Evolutionary conservation across 2,888 invertebrate genomes (phyloP), one percentile per base, ranked within the genome.

Genomic region (Nebria brevicollis): DNA sequence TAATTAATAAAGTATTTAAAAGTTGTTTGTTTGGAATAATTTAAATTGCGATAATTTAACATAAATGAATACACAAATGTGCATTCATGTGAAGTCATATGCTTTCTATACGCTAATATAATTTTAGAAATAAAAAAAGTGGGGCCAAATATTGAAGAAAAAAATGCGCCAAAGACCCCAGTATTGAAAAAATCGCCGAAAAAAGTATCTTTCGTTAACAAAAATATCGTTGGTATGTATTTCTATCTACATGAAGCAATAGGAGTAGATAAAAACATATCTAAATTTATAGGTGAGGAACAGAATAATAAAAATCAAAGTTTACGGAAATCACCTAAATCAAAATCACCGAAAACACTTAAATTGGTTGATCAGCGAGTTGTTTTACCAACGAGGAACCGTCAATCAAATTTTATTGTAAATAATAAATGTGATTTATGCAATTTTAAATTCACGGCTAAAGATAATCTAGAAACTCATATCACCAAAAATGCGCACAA

Each of bases 391-490:
- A 65, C 72, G 2, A 75, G 26, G 13, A 75, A 75, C 64, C 41
- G n/a, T 8, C 72, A 78, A 78, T 41, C 65, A 20, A 77, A 72
- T 34, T 43, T 72, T 72, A 20, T 82, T 13, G 75, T 78, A 13
- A 66, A 54, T 25, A 72, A 82, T 54, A 79, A 79, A 41, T 82
- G 82, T 42, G 77, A 82, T 25, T 73, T 82, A 15, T 82, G 82
- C 64, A 77, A 79, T 34, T 76, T 73, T 66, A 34, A 66, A 70
- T 82, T 82, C 42, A 75, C 15, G 11, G 81, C 72, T 42, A 20
- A 74, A n/a, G 13, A 41, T 15, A 64, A 78, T 64, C 72, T 76
- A 70, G 25, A 73, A 20, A 43, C 34, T 8, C 83, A 83, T 65
- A n/a, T 82, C 7, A 20, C 68, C 68, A 15, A 70, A 20, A 68